Conservation (phyloP, 2,113 vertebrate species). For the Tenebrosternarchus preto region DNA sequence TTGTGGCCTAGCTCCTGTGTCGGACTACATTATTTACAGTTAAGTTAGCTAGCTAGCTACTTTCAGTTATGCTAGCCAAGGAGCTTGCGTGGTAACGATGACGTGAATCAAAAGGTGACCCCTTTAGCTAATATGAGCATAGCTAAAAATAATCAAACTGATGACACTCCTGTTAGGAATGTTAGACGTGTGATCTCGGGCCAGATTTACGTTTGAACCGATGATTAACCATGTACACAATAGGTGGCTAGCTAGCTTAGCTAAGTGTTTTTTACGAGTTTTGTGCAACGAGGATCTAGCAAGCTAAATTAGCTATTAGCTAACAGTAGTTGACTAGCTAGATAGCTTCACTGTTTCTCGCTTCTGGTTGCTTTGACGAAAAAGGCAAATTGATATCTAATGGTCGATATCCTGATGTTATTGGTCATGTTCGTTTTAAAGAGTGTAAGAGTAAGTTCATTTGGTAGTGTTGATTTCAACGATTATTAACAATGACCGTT, state of each 20-base stretch:
- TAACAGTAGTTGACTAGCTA: background rate
- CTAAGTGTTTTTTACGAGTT: background rate
- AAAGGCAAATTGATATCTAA: background rate
- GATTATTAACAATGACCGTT: background rate
- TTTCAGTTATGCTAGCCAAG: background rate
- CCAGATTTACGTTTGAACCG: background rate
- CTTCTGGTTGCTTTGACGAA: background rate
- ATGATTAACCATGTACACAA: background rate
- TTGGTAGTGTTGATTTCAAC: background rate
- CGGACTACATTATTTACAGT: background rate
- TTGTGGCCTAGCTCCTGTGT: background rate
- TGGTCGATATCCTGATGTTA: background rate
- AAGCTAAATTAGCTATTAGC: background rate
- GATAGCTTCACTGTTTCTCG: background rate
- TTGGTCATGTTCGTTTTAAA: too few species aligned
- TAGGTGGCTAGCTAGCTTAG: background rate
- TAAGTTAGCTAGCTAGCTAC: background rate
- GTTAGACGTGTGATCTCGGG: too few species aligned
- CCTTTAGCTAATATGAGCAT: constrained; percentile 20
- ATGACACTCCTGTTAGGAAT: background rate
- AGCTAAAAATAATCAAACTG: constrained; percentile 1
- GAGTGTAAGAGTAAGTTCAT: background rate
- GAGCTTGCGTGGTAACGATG: constrained; percentile 23
- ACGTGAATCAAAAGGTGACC: constrained; percentile 50
- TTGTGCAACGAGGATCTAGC: background rate